Base-by-base conservation (phyloP, 2,888 invertebrate species). In the Stictocephala bisonia region DNA sequence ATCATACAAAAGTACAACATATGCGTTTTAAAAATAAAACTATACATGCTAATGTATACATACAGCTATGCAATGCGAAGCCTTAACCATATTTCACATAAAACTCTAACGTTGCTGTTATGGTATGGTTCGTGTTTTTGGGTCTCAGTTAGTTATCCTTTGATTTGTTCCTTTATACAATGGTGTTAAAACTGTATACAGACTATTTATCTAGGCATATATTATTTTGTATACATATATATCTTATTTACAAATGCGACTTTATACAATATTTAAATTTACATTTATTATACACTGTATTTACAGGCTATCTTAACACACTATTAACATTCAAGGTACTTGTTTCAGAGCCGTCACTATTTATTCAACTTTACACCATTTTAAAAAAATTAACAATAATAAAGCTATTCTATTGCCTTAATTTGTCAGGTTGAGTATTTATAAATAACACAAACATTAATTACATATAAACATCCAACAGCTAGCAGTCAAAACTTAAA, bases 281-380 rank as follows among this genome's bases (percentile, higher is more conserved):
- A n/a, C 31, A 56, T 56, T 56, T 56, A 56, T 31, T 29, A 56
- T 56, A 56, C 18, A 29, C 18, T 56, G 3, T 56, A 29, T 56
- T 56, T 56, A 56, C 56, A 56, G 31, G 58, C 40, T 22, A 29
- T 18, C n/a, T 60, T 11, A 60, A 60, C 35, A 69, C 69, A 69
- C 70, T 53, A 6, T 31, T 44, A 66, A 67, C 20, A 72, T 67
- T 72, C n/a, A 44, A 72, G 48, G n/a, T n/a, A n/a, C n/a, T n/a
- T n/a, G n/a, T n/a, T n/a, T n/a, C n/a, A n/a, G n/a, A n/a, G n/a
- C n/a, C n/a, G n/a, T n/a, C n/a, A n/a, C n/a, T n/a, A n/a, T n/a
- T n/a, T n/a, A n/a, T n/a, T n/a, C n/a, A n/a, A n/a, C n/a, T n/a
- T n/a, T n/a, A n/a, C n/a, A n/a, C n/a, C n/a, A n/a, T n/a, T n/a